These are phyloP conservation scores for Gambelia wislizenii DNA, from an alignment of 2,797 vertebrate genomes.

Conservation along the genomic window DNA sequence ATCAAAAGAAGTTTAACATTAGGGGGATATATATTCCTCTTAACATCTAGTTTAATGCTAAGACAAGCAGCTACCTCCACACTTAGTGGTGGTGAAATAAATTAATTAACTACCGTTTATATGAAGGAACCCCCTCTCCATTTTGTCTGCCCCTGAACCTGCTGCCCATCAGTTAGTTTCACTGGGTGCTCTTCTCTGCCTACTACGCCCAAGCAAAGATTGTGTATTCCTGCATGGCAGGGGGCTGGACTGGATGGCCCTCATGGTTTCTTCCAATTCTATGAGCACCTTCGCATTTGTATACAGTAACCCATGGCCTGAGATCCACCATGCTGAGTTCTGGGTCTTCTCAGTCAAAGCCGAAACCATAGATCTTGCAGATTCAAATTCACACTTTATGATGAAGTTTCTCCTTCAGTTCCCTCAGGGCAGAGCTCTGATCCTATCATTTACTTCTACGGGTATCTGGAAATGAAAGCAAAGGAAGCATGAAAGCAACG, in stretches of 20 bases:
- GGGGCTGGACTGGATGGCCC: too few species aligned
- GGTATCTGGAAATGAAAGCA: conserved; percentile 70
- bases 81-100: too few species aligned
- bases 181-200: background rate
- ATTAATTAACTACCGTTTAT: too few species aligned
- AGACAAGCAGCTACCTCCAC: too few species aligned
- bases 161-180: background rate
- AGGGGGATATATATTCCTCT: too few species aligned
- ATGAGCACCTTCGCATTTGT: too few species aligned
- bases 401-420: background rate
- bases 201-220: background rate
- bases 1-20: too few species aligned
- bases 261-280: too few species aligned
- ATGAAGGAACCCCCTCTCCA: too few species aligned
- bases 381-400: background rate
- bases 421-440: conserved; percentile 49
- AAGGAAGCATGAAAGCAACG: conserved; percentile 66
- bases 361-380: fast-evolving
- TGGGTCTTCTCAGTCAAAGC: background rate
- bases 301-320: fast-evolving
- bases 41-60: too few species aligned
- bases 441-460: conserved; percentile 29
- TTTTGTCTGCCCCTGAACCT: too few species aligned
- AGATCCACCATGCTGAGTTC: fast-evolving
- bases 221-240: too few species aligned